Evolutionary conservation across 2,888 invertebrate genomes (phyloP).

Genomic region (Scrobipalpa costella): DNA sequence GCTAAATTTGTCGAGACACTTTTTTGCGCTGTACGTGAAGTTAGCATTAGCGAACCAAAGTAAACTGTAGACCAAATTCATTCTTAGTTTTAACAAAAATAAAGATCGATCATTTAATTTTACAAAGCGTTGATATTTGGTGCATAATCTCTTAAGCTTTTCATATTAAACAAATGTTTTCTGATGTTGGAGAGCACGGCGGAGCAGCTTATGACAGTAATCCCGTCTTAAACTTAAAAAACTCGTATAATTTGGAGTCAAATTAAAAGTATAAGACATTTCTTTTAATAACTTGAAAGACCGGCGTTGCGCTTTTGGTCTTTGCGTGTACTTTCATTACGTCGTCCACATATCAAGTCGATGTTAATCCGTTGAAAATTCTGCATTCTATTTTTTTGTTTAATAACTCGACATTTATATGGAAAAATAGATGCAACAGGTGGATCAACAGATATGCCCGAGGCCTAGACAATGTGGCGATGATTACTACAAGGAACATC

Average conservation of each 20-base stretch:
- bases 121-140: constrained; percentile 43
- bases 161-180: constrained; percentile 70
- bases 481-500: neutral
- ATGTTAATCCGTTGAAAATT: neutral
- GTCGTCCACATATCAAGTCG: neutral
- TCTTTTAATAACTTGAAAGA: constrained; percentile 59
- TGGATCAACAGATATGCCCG: neutral
- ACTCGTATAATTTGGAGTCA: constrained; percentile 70
- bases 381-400: neutral
- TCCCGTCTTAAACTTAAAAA: constrained; percentile 70
- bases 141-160: constrained; percentile 61
- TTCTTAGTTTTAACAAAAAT: constrained; percentile 34
- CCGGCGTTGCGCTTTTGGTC: constrained; percentile 30
- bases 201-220: constrained; percentile 69
- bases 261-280: constrained; percentile 67
- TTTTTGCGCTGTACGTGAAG: constrained; percentile 27
- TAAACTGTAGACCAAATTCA: constrained; percentile 33
- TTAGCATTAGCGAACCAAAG: constrained; percentile 30
- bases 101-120: constrained; percentile 38
- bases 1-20: constrained; percentile 1
- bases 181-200: constrained; percentile 60
- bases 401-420: neutral
- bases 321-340: constrained; percentile 31
- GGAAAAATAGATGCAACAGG: neutral
- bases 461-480: neutral